Evolutionary conservation across 2,797 vertebrate species (phyloP), one percentile per base, ranked within the genome.

Genomic region (Thaleichthys pacificus): DNA sequence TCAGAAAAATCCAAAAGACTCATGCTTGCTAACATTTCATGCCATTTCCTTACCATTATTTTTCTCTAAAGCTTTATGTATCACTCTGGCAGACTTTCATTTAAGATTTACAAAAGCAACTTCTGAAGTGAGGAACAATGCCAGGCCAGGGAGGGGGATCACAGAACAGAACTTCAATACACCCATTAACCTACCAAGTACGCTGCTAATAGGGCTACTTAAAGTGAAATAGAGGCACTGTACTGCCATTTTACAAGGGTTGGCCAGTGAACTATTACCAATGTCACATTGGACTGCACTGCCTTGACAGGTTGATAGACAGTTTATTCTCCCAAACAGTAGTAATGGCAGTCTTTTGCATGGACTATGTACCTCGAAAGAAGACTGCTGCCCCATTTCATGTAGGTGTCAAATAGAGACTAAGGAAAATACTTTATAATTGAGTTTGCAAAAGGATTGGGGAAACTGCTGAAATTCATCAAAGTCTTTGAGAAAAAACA

Each of bases 241-340:
- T 38, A 17, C 21, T 26, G 32, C 19, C 68, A 60, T 69, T 69
- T 42, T 38, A 69, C 51, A 69, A 69, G 67, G 54, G 17, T 35
- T 58, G 54, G 51, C 54, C 67, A 14, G 30, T 57, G 67, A 69
- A 69, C 67, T 38, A 69, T 35, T 22, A 56, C 26, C 54, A 69
- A 35, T 22, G 51, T 69, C 67, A 58, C 30, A 38, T 38, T 69
- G 54, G 28, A 69, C 17, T 32, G 21, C 28, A 19, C 42, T 11
- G 22, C 47, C 19, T 2, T 51, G 66, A 26, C 66, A 26, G 66
- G 12, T 51, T 19, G 15, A 51, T 54, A 66, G 22, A 17, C 9
- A n/a, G 26, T 54, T 22, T 54, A 30, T 14, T 24, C 67, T 58
- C 8, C 8, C 51, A 21, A 57, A 22, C 5, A 5, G 15, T 47